Evolutionary conservation across 2,113 vertebrate genomes (phyloP), one percentile per base, ranked within the genome.

Genomic region (Lipophrys pholis): DNA sequence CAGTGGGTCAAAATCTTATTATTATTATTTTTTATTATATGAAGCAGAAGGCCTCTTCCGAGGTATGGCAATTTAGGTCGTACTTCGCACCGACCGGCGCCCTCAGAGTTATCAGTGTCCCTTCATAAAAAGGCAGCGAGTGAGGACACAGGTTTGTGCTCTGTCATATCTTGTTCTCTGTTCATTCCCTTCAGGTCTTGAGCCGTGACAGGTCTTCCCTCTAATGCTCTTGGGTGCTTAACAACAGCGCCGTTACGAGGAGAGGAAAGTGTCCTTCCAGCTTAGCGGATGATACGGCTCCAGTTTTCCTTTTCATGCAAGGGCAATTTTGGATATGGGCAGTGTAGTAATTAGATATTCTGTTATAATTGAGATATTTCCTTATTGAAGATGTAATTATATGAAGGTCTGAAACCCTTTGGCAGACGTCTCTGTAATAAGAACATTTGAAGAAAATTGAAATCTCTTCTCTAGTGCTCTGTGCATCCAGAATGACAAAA

Each of bases 381-480:
- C 77, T 30, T 69, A 84, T 87, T 93, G 83, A 91, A 89, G 86
- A 89, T 87, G 81, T 93, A 94, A 93, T 94, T 93, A 90, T 80
- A 71, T 68, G 64, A 87, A 78, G 84, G 83, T 75, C 78, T 80
- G 60, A 70, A 88, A 83, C 82, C 88, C 90, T 92, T 90, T 86
- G 85, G 90, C 90, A 79, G 89, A 72, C 67, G 46, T 83, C 80
- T 77, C 78, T 53, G 80, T 91, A 93, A 93, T 92, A 91, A 90
- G 91, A 91, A 89, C 89, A 91, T 93, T 84, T 90, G 78, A 91
- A 83, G 82, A 72, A 92, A 92, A 90, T 91, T 84, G 85, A 92
- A 92, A 92, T 91, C 84, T 84, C 86, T 30, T 85, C 82, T 88
- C 63, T 53, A 78, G 66, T 80, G 61, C 86, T 89, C 76, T 71